These are phyloP conservation scores for Drosophila prolongata DNA, from an alignment of 2,888 invertebrate species.

Conservation along the genomic window DNA sequence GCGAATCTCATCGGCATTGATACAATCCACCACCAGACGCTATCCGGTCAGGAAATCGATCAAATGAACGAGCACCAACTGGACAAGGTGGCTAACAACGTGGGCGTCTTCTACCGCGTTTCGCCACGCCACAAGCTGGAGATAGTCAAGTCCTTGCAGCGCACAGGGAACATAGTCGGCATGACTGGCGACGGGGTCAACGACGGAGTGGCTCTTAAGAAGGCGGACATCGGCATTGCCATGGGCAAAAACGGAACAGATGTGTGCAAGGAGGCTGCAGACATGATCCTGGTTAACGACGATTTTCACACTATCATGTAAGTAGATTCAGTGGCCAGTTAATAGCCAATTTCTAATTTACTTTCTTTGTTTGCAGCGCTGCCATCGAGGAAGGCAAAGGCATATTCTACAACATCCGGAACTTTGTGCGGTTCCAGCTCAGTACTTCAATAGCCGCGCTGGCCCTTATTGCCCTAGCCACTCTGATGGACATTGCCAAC, in stretches of 20 bases:
- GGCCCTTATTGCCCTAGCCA: conserved; percentile 97
- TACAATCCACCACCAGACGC: conserved; percentile 90
- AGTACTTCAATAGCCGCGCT: conserved; percentile 99
- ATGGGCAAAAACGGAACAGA: conserved; percentile 98
- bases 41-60: conserved; percentile 98
- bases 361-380: conserved; percentile 86
- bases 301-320: conserved; percentile 99
- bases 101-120: conserved; percentile 98
- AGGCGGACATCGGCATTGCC: conserved; percentile 99
- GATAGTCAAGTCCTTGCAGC: conserved; percentile 98
- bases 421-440: conserved; percentile 99
- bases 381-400: conserved; percentile 99
- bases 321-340: conserved; percentile 82
- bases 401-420: conserved; percentile 99
- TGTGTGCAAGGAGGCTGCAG: conserved; percentile 99
- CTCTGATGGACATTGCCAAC: conserved; percentile 98
- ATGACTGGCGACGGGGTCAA: conserved; percentile 99
- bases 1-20: conserved; percentile 96
- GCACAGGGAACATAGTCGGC: conserved; percentile 96
- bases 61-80: conserved; percentile 93
- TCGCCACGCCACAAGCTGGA: conserved; percentile 98
- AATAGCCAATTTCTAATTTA: conserved; percentile 1
- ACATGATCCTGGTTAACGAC: conserved; percentile 99
- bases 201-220: conserved; percentile 98
- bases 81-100: conserved; percentile 91